A percentile compares a stretch with the other conserved stretches of the same genome.
phyloP scores from a whole-genome alignment of 1,140 invertebrate genomes.

The Ceratoteleas bidentatus region DNA sequence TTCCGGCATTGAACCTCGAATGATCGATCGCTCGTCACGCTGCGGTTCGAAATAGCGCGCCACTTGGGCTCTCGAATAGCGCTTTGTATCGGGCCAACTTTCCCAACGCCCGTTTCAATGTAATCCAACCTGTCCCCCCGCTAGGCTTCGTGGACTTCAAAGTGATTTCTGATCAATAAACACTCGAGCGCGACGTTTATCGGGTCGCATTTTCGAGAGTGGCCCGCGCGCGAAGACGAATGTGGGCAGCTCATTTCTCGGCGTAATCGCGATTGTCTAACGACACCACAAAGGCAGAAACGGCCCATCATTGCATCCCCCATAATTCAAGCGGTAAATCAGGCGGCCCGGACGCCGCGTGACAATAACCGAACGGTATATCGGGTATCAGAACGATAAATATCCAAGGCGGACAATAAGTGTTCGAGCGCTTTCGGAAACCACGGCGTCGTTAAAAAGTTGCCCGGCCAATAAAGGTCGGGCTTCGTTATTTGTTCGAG shows the following conservation, averaged over 20 bases:
- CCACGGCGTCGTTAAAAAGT: conserved; percentile 31
- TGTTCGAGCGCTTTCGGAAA: conserved; percentile 6
- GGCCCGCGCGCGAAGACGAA: neutral
- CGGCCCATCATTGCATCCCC: neutral
- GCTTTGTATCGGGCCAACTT: no score
- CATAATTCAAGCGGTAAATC: conserved; percentile 40
- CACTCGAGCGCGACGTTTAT: conserved; percentile 5
- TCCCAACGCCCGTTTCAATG: no score
- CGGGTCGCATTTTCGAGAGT: neutral
- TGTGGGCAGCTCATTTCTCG: neutral
- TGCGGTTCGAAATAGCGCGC: no score
- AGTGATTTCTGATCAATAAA: conserved; percentile 5
- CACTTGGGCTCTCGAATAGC: no score
- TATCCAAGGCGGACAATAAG: conserved; percentile 34
- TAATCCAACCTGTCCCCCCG: neutral
- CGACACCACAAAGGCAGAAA: conserved; percentile 4
- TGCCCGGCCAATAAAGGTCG: conserved; percentile 36
- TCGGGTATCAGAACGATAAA: conserved; percentile 43
- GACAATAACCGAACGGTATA: conserved; percentile 13
- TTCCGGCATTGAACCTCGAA: no score
- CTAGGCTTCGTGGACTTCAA: neutral
- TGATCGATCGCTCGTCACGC: no score
- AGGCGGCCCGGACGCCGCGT: neutral
- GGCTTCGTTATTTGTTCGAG: conserved; percentile 51
- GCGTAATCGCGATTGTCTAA: conserved; percentile 8